Evolutionary conservation across 2,888 invertebrate genomes (phyloP).

Genomic region (Brachynemurus nebulosus): DNA sequence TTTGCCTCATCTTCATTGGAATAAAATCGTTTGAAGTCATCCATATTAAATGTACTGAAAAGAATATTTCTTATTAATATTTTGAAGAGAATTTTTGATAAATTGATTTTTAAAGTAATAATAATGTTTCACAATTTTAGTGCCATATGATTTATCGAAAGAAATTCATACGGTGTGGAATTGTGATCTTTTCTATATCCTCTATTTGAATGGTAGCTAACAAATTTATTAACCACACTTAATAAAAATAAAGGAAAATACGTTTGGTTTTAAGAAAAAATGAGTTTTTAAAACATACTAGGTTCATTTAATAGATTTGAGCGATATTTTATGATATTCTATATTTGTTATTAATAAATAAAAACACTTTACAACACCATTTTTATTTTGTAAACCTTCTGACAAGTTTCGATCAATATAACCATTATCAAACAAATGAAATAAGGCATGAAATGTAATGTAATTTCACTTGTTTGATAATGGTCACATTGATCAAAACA

Average conservation of each 20-base stretch:
- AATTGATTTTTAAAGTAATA: not conserved
- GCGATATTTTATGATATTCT: too few relatives aligned
- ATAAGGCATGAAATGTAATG: too few relatives aligned
- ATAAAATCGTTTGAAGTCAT: conserved; percentile 94
- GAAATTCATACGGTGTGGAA: conserved; percentile 1
- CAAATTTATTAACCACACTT: not conserved
- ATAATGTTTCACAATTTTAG: conserved; percentile 1
- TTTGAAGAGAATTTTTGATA: not conserved
- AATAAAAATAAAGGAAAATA: not conserved
- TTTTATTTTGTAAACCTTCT: too few relatives aligned
- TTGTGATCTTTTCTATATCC: conserved; percentile 6
- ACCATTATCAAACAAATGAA: too few relatives aligned
- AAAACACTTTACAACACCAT: too few relatives aligned
- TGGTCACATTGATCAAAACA: too few relatives aligned
- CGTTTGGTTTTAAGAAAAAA: not conserved
- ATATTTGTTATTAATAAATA: too few relatives aligned
- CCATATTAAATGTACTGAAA: conserved; percentile 77
- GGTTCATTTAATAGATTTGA: too few relatives aligned
- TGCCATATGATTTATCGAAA: not conserved
- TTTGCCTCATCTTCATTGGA: conserved; percentile 90
- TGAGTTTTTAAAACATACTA: too few relatives aligned
- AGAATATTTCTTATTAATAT: conserved; percentile 7
- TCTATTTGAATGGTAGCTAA: conserved; percentile 4
- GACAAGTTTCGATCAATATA: too few relatives aligned
- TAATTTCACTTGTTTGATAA: too few relatives aligned